Evolutionary conservation across 2,888 invertebrate species (phyloP).

Genomic region (Cordilura impudica): DNA sequence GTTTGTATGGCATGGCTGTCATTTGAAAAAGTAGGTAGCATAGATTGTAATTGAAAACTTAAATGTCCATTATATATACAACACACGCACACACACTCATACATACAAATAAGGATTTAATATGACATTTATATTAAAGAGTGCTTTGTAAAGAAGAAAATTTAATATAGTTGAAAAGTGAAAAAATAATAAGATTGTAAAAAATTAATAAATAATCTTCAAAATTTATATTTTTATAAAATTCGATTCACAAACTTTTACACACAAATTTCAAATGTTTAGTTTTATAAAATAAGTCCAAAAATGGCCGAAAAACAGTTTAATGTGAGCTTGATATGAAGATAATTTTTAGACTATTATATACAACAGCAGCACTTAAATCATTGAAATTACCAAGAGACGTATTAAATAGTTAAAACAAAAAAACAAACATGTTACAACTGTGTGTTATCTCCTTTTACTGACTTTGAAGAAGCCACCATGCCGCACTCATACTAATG

Average conservation of each 20-base stretch:
- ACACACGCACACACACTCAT: conserved; percentile 16
- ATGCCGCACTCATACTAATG: conserved; percentile 16
- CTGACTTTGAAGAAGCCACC: conserved; percentile 10
- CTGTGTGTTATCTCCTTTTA: conserved; percentile 54
- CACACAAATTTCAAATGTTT: too few species aligned
- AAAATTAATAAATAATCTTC: too few species aligned
- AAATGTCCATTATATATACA: conserved; percentile 45
- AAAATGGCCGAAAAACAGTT: too few species aligned
- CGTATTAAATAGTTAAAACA: conserved; percentile 38
- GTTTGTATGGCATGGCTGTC: neutral
- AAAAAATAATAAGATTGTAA: too few species aligned
- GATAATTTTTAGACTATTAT: neutral
- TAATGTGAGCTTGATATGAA: neutral
- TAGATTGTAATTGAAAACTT: conserved; percentile 53
- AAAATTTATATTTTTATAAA: too few species aligned
- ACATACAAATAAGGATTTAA: conserved; percentile 29
- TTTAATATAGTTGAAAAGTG: too few species aligned
- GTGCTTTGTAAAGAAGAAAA: too few species aligned
- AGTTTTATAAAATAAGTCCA: too few species aligned
- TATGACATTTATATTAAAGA: too few species aligned
- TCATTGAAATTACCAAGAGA: conserved; percentile 51
- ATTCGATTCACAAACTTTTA: too few species aligned
- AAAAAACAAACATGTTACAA: conserved; percentile 30
- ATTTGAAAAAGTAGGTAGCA: conserved; percentile 26
- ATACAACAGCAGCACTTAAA: conserved; percentile 30